phyloP scores from a whole-genome alignment of 2,113 vertebrate species.

The Brienomyrus brachyistius region DNA sequence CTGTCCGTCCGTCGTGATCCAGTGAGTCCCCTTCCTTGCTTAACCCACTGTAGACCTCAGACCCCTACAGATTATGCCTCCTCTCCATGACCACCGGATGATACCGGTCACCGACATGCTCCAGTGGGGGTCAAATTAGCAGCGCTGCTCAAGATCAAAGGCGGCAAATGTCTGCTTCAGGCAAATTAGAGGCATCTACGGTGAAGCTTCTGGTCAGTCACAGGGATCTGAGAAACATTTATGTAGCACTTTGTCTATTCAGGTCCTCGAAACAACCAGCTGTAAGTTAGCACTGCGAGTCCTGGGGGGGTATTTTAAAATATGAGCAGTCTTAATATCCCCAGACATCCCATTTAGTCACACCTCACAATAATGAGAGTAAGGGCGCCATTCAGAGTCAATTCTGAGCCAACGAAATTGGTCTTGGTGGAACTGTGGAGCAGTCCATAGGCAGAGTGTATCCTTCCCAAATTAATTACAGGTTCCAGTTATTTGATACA shows the following conservation, averaged over 20 bases:
- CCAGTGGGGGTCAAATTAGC: neutral
- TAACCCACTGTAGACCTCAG: neutral
- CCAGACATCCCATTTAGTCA: neutral
- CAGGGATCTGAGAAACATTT: neutral
- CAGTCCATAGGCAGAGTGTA: neutral
- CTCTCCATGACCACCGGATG: neutral
- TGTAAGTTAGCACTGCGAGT: neutral
- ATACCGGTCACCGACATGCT: neutral
- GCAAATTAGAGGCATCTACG: neutral
- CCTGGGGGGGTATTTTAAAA: neutral
- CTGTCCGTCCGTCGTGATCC: neutral
- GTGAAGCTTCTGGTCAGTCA: neutral
- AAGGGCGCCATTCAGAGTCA: neutral
- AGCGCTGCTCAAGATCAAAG: neutral
- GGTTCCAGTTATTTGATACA: neutral
- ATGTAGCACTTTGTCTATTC: neutral
- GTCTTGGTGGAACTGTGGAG: neutral
- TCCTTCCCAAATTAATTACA: neutral
- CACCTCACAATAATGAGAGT: neutral
- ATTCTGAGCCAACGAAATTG: too few relatives aligned
- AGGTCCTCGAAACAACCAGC: neutral
- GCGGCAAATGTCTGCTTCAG: neutral
- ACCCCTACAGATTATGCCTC: neutral
- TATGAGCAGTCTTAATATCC: neutral
- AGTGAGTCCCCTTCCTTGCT: neutral